Conservation (phyloP, 2,797 vertebrate genomes). For the Erethizon dorsatum region DNA sequence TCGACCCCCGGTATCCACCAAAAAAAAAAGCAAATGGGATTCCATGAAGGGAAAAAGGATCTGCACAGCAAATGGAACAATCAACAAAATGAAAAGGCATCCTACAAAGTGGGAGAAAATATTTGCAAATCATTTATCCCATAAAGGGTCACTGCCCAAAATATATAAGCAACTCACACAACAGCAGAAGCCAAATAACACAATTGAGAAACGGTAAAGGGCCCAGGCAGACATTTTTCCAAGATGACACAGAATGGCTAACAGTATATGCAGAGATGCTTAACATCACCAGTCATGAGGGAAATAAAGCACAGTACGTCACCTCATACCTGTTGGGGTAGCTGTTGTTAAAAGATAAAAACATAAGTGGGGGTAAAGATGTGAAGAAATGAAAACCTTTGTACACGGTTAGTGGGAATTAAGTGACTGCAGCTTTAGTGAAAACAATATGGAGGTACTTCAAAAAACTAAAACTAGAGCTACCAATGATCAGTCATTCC, state of each 20-base stretch:
- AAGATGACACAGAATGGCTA: neutral
- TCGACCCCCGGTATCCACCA: no score
- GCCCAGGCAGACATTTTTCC: neutral
- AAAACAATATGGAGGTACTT: neutral
- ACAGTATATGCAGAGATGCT: neutral
- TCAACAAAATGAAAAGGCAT: neutral
- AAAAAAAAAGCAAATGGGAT: neutral
- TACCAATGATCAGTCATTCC: neutral
- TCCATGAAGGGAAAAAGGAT: neutral
- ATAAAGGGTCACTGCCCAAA: neutral
- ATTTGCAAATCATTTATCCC: neutral
- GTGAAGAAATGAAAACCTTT: neutral
- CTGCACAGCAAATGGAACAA: neutral
- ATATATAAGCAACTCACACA: neutral
- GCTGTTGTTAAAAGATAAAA: neutral
- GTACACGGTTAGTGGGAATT: neutral
- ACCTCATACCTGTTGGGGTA: neutral
- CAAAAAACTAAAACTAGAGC: neutral
- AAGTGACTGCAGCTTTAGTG: neutral
- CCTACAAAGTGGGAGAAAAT: neutral
- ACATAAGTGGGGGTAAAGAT: neutral
- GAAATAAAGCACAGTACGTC: neutral
- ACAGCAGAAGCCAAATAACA: neutral
- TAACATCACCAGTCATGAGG: neutral
- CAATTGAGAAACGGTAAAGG: neutral